Evolutionary conservation across 2,888 invertebrate species (phyloP), one percentile per base, ranked within the genome.

Genomic region (Chironomus riparius): DNA sequence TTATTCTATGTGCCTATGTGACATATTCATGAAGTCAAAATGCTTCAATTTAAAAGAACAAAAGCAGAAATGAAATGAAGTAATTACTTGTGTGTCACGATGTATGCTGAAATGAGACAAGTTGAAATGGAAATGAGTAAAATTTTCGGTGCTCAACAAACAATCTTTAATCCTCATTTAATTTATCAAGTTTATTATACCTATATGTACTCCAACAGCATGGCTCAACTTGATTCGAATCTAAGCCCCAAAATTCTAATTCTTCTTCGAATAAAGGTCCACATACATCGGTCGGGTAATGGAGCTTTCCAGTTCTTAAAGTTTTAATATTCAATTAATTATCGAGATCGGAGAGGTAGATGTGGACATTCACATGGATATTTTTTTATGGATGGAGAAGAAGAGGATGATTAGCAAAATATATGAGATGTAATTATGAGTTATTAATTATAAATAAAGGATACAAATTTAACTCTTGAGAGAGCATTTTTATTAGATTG

Each of bases 141-240:
- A 56, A 56, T 56, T 15, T 50, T 38, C 38, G 5, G n/a, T 56
- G 15, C 56, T 15, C 4, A 56, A 56, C n/a, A 56, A 18, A 56
- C n/a, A 18, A n/a, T 18, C 56, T 18, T 15, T 15, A 56, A 56
- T 56, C 18, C 18, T 56, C 15, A 56, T 56, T 56, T 56, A 15
- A 56, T 56, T n/a, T 15, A 56, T 50, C 13, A 15, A 7, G 68
- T 13, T 24, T 4, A 12, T 47, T 15, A 18, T n/a, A 56, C 70
- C 70, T 75, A 85, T 97, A 98, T 24, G 97, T 98, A 86, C 97
- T 97, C 97, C 97, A 98, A 85, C 97, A 97, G 85, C 97, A 98
- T 4, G 97, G 97, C 84, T 97, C 97, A 82, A 98, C 97, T 87
- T 97, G 97, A 87, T 97, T 97, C 78, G 96, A 93, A 86, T 97